Base-by-base conservation (phyloP, 2,888 invertebrate species). In the Nineta flava region DNA sequence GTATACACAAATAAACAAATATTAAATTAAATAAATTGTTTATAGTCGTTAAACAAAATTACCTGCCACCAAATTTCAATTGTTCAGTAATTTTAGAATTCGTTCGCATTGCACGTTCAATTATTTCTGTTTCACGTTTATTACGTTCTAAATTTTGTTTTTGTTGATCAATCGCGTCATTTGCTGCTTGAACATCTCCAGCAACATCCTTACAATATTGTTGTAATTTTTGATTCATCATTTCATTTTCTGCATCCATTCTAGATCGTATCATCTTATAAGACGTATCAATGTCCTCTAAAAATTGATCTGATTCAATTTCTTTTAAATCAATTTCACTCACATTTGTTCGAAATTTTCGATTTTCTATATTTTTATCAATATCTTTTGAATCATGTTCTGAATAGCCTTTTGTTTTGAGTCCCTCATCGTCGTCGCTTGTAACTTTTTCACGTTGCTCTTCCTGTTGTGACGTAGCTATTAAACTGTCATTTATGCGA, bases 31-130 rank as follows among this genome's bases (percentile, higher is more conserved):
- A n/a, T n/a, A n/a, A n/a, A n/a, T n/a, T n/a, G n/a, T n/a, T n/a
- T n/a, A n/a, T n/a, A n/a, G n/a, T n/a, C n/a, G n/a, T n/a, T n/a
- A n/a, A n/a, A n/a, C n/a, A n/a, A n/a, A 43, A n/a, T 44, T 26
- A 34, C 40, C 10, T 44, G 13, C 49, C 35, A 13, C 21, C 43
- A 32, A 38, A 17, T 48, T 50, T 43, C 41, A 46, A 40, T 32
- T 46, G 48, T 26, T 48, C 41, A 19, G 31, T 50, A 31, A 47
- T 50, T 41, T 19, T 48, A 26, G 12, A 47, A 49, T 49, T 38
- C 40, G 44, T 69, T 58, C 71, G 65, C 43, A 77, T 58, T 45
- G 72, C 70, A 49, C 72, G 65, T 1, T 73, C 64, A 6, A 77
- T 54, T 50, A 69, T 69, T 44, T 74, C 70, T 13, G 70, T 72